These are phyloP conservation scores for Atrichornis clamosus DNA, from an alignment of 2,113 vertebrate species.

Conservation along the genomic window DNA sequence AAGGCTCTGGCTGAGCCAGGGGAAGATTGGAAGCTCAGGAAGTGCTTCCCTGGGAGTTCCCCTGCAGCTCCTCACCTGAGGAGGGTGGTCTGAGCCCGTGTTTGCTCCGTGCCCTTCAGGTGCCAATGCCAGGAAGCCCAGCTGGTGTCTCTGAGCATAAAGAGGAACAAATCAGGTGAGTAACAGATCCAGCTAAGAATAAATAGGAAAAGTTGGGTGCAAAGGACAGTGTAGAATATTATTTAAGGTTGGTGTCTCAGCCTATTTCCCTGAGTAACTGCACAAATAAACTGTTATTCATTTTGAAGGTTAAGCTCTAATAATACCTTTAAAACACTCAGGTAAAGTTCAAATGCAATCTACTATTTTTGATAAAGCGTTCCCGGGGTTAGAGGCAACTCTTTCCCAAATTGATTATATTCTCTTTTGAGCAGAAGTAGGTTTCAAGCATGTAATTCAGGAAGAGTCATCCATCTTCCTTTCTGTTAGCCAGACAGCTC, in stretches of 20 bases:
- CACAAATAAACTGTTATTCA: slow-evolving; percentile 18
- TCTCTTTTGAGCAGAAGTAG: slow-evolving; percentile 1
- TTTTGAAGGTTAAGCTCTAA: slow-evolving; percentile 24
- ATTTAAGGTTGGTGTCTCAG: not conserved
- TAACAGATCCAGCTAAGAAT: not conserved
- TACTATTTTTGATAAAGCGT: not conserved
- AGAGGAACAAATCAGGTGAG: not conserved
- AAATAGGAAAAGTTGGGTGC: not conserved
- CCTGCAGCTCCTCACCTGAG: not conserved
- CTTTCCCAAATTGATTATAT: slow-evolving; percentile 29
- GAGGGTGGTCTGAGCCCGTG: not conserved
- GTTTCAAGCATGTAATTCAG: slow-evolving; percentile 6
- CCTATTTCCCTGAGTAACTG: not conserved
- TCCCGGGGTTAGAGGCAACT: not conserved
- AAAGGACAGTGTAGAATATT: not conserved
- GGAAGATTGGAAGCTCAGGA: not conserved
- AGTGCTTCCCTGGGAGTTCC: not conserved
- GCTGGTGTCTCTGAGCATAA: not conserved
- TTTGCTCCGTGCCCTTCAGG: not conserved
- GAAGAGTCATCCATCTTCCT: slow-evolving; percentile 33
- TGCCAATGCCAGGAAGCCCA: not conserved
- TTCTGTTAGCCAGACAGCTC: slow-evolving; percentile 28
- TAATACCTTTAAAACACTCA: slow-evolving; percentile 20
- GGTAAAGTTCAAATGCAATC: slow-evolving; percentile 9
- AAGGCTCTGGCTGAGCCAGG: not conserved